A percentile compares a stretch with the other conserved stretches of the same genome.
Conservation (phyloP, 2,797 vertebrate species). For the Semaprochilodus insignis region DNA sequence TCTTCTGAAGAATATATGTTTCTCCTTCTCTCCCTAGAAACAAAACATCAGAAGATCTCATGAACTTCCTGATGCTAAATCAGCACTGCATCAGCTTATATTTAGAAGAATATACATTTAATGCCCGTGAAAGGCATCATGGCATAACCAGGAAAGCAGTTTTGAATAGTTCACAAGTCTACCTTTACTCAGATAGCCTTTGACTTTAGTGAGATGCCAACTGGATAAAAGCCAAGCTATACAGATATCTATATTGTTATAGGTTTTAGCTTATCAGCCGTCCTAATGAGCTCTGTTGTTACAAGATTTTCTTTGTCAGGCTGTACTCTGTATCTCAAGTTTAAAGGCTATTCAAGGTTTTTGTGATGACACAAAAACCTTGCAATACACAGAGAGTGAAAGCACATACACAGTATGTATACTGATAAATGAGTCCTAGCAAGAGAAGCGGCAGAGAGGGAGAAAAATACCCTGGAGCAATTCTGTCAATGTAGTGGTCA, state of each 20-base stretch:
- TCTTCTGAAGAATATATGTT: background rate
- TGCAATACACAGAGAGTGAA: background rate
- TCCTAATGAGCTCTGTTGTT: slow-evolving; percentile 5
- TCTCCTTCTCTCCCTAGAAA: background rate
- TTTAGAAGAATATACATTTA: background rate
- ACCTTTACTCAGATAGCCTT: background rate
- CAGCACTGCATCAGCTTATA: background rate
- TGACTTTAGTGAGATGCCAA: background rate
- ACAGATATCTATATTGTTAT: background rate
- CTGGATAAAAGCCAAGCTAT: background rate
- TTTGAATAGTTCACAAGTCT: background rate
- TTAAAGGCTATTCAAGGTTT: background rate
- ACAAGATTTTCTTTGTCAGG: background rate
- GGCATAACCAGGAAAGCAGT: background rate
- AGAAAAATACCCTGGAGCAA: background rate
- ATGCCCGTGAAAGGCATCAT: background rate
- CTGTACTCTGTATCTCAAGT: background rate
- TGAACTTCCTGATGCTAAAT: background rate
- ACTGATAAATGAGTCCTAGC: background rate
- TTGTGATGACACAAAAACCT: slow-evolving; percentile 11
- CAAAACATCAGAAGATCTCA: background rate
- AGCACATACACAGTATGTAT: background rate
- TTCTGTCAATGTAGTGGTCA: background rate
- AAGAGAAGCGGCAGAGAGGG: background rate
- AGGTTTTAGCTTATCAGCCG: background rate